Evolutionary conservation across 1,140 invertebrate genomes (phyloP).

Genomic region (Dolichoris vasculosae): DNA sequence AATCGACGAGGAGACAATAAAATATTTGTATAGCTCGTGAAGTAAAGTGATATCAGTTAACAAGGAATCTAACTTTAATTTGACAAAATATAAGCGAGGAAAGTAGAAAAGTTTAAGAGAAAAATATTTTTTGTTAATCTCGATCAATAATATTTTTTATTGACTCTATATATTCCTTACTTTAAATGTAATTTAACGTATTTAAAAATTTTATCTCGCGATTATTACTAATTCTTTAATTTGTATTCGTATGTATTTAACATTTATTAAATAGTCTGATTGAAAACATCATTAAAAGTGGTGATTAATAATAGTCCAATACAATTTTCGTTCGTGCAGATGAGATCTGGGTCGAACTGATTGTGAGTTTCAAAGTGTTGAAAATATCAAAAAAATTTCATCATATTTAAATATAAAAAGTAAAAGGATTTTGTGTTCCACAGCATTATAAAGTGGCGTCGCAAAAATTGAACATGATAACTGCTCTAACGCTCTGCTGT

Average conservation of each 20-base stretch:
- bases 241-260: slow-evolving; percentile 29
- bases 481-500: slow-evolving; percentile 35
- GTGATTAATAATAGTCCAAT: slow-evolving; percentile 13
- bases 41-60: slow-evolving; percentile 11
- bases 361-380: slow-evolving; percentile 35
- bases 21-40: background rate
- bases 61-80: background rate
- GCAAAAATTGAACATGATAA: slow-evolving; percentile 41
- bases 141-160: background rate
- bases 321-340: slow-evolving; percentile 13
- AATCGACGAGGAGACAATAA: slow-evolving; percentile 15
- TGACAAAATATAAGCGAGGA: background rate
- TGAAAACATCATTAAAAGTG: slow-evolving; percentile 19
- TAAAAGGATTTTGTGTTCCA: slow-evolving; percentile 1
- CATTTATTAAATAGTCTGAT: slow-evolving; percentile 18
- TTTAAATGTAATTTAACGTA: background rate
- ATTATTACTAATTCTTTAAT: background rate
- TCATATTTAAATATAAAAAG: slow-evolving; percentile 47
- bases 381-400: slow-evolving; percentile 41
- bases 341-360: slow-evolving; percentile 27
- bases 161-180: background rate
- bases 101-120: background rate
- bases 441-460: background rate
- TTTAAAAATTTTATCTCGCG: background rate
- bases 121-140: background rate